These are phyloP conservation scores for Alaudala cheleensis DNA, from an alignment of 2,113 vertebrate species.

Conservation along the genomic window DNA sequence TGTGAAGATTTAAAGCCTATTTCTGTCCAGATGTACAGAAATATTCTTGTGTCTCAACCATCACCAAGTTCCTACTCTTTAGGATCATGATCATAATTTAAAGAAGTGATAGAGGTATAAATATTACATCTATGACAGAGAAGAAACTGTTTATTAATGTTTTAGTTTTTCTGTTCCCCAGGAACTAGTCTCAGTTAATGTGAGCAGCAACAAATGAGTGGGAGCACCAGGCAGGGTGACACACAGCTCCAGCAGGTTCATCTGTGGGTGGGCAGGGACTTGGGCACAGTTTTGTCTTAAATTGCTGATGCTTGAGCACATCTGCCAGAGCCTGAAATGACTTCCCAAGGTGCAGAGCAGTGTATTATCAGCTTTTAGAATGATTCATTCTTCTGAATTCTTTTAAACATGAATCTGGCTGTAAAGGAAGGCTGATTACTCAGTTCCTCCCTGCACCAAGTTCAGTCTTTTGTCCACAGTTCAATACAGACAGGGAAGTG, in stretches of 20 bases:
- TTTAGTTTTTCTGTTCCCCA: background rate
- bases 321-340: constrained; percentile 16
- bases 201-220: background rate
- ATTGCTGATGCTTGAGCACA: constrained; percentile 4
- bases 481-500: constrained; percentile 39
- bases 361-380: constrained; percentile 25
- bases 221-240: background rate
- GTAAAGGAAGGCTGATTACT: constrained; percentile 57
- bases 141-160: background rate
- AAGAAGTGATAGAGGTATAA: background rate
- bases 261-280: background rate
- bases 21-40: background rate
- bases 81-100: background rate
- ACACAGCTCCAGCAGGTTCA: background rate
- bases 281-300: background rate
- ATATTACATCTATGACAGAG: background rate
- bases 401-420: constrained; percentile 27
- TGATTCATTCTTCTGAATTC: constrained; percentile 54
- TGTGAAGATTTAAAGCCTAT: background rate
- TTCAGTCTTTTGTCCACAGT: constrained; percentile 48
- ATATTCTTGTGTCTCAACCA: background rate
- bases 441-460: constrained; percentile 51
- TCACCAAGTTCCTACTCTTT: background rate
- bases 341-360: constrained; percentile 41
- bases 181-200: background rate